phyloP scores from a whole-genome alignment of 2,888 invertebrate genomes.

The Platypus cylindrus region DNA sequence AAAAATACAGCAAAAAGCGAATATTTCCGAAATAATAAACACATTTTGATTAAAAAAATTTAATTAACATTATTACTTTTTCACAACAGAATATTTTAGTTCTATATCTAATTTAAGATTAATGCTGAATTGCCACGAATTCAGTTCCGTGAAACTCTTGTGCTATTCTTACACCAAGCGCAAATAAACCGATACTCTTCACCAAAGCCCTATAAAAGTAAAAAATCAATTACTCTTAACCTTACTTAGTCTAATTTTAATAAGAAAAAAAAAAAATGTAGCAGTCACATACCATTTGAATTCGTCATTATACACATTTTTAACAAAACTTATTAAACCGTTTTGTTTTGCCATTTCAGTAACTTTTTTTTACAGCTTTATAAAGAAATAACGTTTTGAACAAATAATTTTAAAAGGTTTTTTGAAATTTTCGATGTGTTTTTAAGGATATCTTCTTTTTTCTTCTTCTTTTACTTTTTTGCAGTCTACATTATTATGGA shows the following conservation, averaged over 20 bases:
- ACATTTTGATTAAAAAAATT: constrained; percentile 5
- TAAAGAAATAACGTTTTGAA: not conserved
- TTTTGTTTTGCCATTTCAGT: constrained; percentile 46
- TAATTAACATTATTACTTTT: constrained; percentile 11
- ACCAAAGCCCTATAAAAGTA: constrained; percentile 60
- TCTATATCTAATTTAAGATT: constrained; percentile 12
- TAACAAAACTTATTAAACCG: constrained; percentile 43
- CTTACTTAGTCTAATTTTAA: constrained; percentile 9
- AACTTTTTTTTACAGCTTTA: constrained; percentile 1
- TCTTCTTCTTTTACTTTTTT: too few relatives aligned
- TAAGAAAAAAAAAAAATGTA: constrained; percentile 15
- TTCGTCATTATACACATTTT: constrained; percentile 59
- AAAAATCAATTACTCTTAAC: constrained; percentile 12
- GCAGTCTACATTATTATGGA: too few relatives aligned
- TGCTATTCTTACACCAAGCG: constrained; percentile 64
- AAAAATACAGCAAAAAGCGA: constrained; percentile 4
- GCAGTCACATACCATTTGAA: constrained; percentile 55
- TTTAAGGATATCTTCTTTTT: too few relatives aligned
- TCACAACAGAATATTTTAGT: constrained; percentile 9
- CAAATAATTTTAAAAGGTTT: too few relatives aligned
- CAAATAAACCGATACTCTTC: constrained; percentile 69
- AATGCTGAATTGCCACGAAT: constrained; percentile 47
- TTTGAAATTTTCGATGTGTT: too few relatives aligned
- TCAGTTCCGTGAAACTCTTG: constrained; percentile 66
- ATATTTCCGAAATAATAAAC: constrained; percentile 10